Base-by-base conservation (phyloP, 2,797 vertebrate genomes). In the Clarias platycephalus region DNA sequence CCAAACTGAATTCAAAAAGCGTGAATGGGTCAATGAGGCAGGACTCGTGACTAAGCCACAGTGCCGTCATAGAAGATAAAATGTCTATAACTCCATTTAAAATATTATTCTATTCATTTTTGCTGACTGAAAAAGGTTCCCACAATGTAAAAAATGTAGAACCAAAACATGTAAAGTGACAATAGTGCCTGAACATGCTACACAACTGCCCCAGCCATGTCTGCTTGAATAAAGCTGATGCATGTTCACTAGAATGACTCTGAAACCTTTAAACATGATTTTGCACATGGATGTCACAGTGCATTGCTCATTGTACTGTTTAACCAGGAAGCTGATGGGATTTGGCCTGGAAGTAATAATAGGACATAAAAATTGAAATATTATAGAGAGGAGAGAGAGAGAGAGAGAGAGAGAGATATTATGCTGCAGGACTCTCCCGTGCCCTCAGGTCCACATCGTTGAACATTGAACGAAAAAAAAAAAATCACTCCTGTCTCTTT, bases 401-500 rank as follows among this genome's bases (percentile, higher is more conserved):
- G 22, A 4, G 24, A 18, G 55, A 40, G 16, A 78, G 74, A 82
- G 26, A 68, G 63, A 63, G n/a, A 4, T 24, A 20, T 49, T 34
- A 40, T 44, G 18, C 5, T 67, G 28, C 18, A 49, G 40, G 24
- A 40, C 53, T 68, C 26, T 66, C 2, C 26, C 18, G 20, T 84
- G 31, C 5, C 16, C 26, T 70, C 60, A 26, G 63, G 31, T 57
- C 63, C 55, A 63, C n/a, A 9, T 79, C 22, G 15, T 26, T 58
- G n/a, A 13, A 74, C 12, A 53, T 13, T 8, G 71, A 26, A 49
- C 0, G 44, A 12, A 49, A 49, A 49, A 12, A 49, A 44, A 72
- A 53, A 15, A 72, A 8, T 26, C 72, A 76, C 2, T 40, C 24
- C 55, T 75, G 28, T 88, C 55, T 84, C 60, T 78, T 80, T 79